Conservation (phyloP, 2,113 vertebrate species). For the Sisor rabdophorus region DNA sequence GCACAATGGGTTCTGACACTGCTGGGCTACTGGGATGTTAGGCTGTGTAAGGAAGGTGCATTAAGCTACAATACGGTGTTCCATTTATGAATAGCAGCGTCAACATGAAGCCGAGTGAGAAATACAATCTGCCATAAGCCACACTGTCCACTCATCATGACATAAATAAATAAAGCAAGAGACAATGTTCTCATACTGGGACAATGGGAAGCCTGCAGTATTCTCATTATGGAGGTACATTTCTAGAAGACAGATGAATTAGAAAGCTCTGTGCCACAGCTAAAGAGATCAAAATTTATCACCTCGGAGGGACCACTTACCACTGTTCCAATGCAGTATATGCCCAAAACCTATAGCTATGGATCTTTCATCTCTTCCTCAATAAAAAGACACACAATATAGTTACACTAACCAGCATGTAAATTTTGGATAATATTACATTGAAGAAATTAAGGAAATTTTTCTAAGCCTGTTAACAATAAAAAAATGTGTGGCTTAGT, state of each 20-base stretch:
- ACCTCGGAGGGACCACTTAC: conserved; percentile 30
- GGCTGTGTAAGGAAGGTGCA: conserved; percentile 35
- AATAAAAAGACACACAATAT: neutral
- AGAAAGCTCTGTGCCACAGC: conserved; percentile 15
- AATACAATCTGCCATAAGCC: conserved; percentile 45
- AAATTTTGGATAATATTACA: conserved; percentile 3
- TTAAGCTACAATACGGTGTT: conserved; percentile 36
- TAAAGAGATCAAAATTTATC: conserved; percentile 37
- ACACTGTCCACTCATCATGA: conserved; percentile 47
- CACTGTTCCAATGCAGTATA: conserved; percentile 4
- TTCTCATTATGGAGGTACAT: conserved; percentile 17
- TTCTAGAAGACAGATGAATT: conserved; percentile 30
- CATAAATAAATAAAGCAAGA: conserved; percentile 50
- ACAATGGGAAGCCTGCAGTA: conserved; percentile 26
- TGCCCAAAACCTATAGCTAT: neutral
- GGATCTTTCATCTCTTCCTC: neutral
- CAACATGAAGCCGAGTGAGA: conserved; percentile 39
- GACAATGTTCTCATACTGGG: conserved; percentile 28
- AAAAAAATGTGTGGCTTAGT: neutral
- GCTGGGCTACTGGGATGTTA: conserved; percentile 26
- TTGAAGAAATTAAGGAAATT: conserved; percentile 2
- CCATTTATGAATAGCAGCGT: conserved; percentile 30
- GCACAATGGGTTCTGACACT: conserved; percentile 47
- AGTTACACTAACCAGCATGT: neutral
- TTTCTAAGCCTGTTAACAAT: neutral